phyloP scores from a whole-genome alignment of 1,140 invertebrate genomes.

The Drosophila sp. region DNA sequence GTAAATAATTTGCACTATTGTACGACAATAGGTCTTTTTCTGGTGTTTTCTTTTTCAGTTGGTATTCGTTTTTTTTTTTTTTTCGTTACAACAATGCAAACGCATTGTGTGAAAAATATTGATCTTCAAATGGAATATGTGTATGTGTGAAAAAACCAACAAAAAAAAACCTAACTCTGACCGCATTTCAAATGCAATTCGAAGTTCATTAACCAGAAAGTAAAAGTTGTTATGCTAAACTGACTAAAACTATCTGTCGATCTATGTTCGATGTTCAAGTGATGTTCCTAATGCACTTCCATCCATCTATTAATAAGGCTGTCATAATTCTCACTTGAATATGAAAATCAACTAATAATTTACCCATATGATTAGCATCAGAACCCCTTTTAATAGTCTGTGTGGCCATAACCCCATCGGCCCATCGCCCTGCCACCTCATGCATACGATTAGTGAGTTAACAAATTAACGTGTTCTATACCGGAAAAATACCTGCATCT shows the following conservation, averaged over 20 bases:
- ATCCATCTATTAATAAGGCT: background rate
- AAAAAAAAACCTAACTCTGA: background rate
- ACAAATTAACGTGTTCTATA: slow-evolving; percentile 74
- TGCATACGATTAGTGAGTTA: slow-evolving; percentile 60
- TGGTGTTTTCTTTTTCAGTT: slow-evolving; percentile 30
- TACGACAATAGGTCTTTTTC: slow-evolving; percentile 38
- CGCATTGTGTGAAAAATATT: slow-evolving; percentile 44
- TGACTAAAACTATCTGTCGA: background rate
- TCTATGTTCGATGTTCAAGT: background rate
- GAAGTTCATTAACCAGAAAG: slow-evolving; percentile 17
- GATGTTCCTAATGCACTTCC: background rate
- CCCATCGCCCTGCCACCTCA: slow-evolving; percentile 30
- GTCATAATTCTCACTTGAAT: slow-evolving; percentile 11
- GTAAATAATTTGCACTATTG: slow-evolving; percentile 55
- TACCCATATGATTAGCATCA: slow-evolving; percentile 15
- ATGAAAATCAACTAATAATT: slow-evolving; percentile 8
- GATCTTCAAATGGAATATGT: background rate
- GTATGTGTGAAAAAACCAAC: slow-evolving; percentile 9
- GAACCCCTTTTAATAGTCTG: background rate
- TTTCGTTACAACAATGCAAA: slow-evolving; percentile 40
- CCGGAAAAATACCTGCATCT: slow-evolving; percentile 54
- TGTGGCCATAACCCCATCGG: background rate
- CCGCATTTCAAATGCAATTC: slow-evolving; percentile 17
- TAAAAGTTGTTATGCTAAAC: background rate
- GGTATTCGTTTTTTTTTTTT: slow-evolving; percentile 3